phyloP scores from a whole-genome alignment of 2,113 vertebrate species.

The Lophochroa leadbeateri region DNA sequence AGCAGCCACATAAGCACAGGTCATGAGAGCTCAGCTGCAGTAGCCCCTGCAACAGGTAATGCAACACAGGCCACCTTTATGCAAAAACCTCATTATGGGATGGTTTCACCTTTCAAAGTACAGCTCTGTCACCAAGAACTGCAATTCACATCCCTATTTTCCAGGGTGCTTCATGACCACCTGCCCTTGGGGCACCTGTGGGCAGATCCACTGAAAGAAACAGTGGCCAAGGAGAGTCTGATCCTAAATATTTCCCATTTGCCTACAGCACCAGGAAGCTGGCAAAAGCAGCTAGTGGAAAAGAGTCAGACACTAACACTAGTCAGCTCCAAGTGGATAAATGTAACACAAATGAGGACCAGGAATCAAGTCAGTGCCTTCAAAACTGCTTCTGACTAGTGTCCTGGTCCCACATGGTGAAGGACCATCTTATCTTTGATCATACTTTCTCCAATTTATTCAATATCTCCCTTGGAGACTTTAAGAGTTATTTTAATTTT shows the following conservation, averaged over 20 bases:
- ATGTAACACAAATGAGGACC: too few relatives aligned
- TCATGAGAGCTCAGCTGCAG: background rate
- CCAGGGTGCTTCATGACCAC: background rate
- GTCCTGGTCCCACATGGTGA: rapidly evolving
- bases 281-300: background rate
- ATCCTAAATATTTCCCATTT: background rate
- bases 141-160: background rate
- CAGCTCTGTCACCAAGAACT: background rate
- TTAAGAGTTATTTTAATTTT: too few relatives aligned
- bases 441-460: background rate
- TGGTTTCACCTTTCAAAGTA: rapidly evolving
- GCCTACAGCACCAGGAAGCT: background rate
- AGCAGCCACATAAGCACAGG: rapidly evolving
- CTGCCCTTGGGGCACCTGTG: background rate
- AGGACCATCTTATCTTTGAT: background rate
- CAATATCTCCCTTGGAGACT: background rate
- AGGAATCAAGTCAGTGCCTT: background rate
- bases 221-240: background rate
- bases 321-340: background rate
- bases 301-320: background rate
- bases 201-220: background rate
- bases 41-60: background rate
- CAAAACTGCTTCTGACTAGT: background rate
- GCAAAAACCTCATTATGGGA: background rate
- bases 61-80: background rate